Evolutionary conservation across 2,888 invertebrate species (phyloP), one percentile per base, ranked within the genome.

Genomic region (Lacanobia oleracea): DNA sequence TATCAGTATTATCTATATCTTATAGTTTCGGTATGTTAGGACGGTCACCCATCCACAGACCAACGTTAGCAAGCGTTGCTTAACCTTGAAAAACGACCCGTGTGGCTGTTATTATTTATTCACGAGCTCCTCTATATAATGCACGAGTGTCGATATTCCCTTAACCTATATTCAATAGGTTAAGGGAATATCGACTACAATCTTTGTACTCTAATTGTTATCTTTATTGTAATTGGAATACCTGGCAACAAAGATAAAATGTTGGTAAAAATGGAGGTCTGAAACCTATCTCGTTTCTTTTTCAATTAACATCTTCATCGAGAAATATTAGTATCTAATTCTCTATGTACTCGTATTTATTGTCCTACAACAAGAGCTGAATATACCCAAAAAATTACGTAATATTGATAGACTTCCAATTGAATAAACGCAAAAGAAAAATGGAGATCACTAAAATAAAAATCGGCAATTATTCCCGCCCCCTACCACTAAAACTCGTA

Each of bases 401-500:
- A 18, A 54, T 57, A 9, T 23, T 65, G 62, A 81, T 79, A 74
- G 64, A 54, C 60, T 72, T 60, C 62, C 70, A 81, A 83, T 82
- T 62, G 33, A 79, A 77, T 83, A 54, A 81, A 68, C 59, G 53
- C 33, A 67, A 75, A 74, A 72, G 68, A 81, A 81, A 77, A 73
- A 77, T 68, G 45, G 45, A 33, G 18, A 50, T 40, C 60, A 79
- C 63, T 79, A 79, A 78, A 70, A 82, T 77, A 77, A 82, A 80
- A 82, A 67, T 75, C 67, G 21, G 27, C 81, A 77, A 83, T 81
- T 82, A 82, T 71, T 75, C 61, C 67, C 67, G 12, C 75, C 79
- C 14, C 70, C 75, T 76, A 85, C 77, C 53, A 84, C 77, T 77
- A 80, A 85, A 86, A 86, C 67, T 83, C 81, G 68, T 76, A 68